Evolutionary conservation across 1,140 invertebrate genomes (phyloP).

Genomic region (Eupristina koningsbergeri): DNA sequence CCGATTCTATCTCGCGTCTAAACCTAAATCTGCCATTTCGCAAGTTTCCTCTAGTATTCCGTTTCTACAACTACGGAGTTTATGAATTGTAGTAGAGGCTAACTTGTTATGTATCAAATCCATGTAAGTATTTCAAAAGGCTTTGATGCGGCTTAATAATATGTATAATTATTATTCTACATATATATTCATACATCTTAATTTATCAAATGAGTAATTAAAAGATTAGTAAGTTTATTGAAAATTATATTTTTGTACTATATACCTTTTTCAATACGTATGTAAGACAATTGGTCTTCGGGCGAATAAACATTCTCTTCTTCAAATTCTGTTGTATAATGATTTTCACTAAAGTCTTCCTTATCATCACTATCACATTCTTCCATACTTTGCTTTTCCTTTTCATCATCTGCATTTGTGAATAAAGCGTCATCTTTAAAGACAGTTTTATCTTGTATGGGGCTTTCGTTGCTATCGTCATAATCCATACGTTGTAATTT

Average conservation of each 20-base stretch:
- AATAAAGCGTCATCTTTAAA: slow-evolving; percentile 58
- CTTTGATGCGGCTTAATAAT: no score
- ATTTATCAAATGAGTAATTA: no score
- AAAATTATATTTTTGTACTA: background rate
- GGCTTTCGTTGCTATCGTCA: background rate
- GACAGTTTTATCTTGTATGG: slow-evolving; percentile 17
- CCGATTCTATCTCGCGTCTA: no score
- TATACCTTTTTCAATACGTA: slow-evolving; percentile 28
- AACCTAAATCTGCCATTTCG: no score
- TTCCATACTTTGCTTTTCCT: slow-evolving; percentile 55
- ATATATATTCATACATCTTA: no score
- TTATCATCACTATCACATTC: background rate
- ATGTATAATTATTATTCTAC: no score
- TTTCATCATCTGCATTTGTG: slow-evolving; percentile 55
- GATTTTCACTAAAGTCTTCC: background rate
- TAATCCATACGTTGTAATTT: slow-evolving; percentile 34
- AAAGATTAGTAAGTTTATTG: background rate
- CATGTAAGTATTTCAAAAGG: no score
- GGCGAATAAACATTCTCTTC: slow-evolving; percentile 63
- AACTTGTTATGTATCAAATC: no score
- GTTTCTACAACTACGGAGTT: no score
- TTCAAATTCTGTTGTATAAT: slow-evolving; percentile 27
- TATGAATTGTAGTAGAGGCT: no score
- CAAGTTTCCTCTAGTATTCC: no score
- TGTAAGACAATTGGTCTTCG: slow-evolving; percentile 39